Base-by-base conservation (phyloP, 2,888 invertebrate genomes). In the Watsonalla binaria region DNA sequence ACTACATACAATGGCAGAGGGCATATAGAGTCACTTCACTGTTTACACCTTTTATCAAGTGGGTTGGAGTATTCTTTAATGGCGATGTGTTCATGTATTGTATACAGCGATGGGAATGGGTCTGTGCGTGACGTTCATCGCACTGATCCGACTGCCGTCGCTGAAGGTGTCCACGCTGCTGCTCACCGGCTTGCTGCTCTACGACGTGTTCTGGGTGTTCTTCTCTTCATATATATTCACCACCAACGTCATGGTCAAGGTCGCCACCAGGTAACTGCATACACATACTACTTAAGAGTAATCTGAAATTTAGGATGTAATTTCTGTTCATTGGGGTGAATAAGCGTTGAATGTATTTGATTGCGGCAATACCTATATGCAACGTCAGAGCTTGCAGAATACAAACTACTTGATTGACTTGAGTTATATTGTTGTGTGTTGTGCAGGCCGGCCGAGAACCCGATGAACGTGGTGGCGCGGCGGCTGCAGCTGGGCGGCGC, bases 141-240 rank as follows among this genome's bases (percentile, higher is more conserved):
- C 98, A 33, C 96, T 99, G 81, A 98, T 99, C 66, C 94, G 98
- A 51, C 92, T 99, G 80, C 99, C 98, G 53, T 98, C 98, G 82
- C 93, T 99, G 68, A 99, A 99, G 91, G 90, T 90, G 64, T 99
- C 98, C 53, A 99, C 98, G 15, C 91, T 99, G 59, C 93, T 99
- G 65, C 93, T 99, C 69, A 97, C 98, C 49, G 99, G 99, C 37
- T 92, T 98, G 66, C 93, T 98, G 58, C 95, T 97, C 55, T 99
- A 99, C 84, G 99, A 99, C 86, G 98, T 99, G 46, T 99, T 99
- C 91, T 99, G 99, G 98, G 98, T 99, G 52, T 99, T 99, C 92
- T 99, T 98, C 92, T 98, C 98, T 4, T 98, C 98, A 0, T 98
- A 98, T 84, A 97, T 99, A 80, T 99, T 99, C 92, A 98, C 97